Base-by-base conservation (phyloP, 2,113 vertebrate genomes). In the Lanius ludovicianus region DNA sequence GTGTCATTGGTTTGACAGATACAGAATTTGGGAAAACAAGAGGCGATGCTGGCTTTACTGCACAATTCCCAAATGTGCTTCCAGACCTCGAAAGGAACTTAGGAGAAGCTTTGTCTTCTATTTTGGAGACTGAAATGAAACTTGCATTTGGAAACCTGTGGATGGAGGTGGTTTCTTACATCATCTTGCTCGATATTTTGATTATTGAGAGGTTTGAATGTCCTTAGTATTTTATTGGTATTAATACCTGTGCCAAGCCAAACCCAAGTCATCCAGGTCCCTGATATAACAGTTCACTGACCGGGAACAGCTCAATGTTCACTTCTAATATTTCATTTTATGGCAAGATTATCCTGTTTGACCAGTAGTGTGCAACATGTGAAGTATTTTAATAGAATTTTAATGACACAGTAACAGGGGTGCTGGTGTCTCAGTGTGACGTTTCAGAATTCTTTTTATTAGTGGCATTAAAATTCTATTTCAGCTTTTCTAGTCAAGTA, bases 101-200 rank as follows among this genome's bases (percentile, higher is more conserved):
- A 80, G 98, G 96, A 95, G 97, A 96, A 95, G 98, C 97, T 84
- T 98, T 99, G 82, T 99, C 99, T 71, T 98, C 97, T 71, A 98
- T 99, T 95, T 97, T 99, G 86, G 98, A 99, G 98, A 98, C 98
- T 33, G 99, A 99, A 97, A 99, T 99, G 99, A 99, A 99, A 97
- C 98, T 98, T 21, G 98, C 95, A 19, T 99, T 96, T 30, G 98
- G 98, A 74, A 98, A 99, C 17, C 96, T 99, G 6, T 99, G 99
- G 99, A 93, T 97, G 44, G 99, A 99, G 98, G 99, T 99, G 89
- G 62, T 90, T 93, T 89, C 76, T 94, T 95, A 19, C 17, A 18
- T 68, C 22, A n/a, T 67, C 47, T 75, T 89, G 13, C 49, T 68
- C 68, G 49, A 53, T 88, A 53, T 53, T 60, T 78, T 35, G 63